A percentile compares a stretch with the other conserved stretches of the same genome.
phyloP scores from a whole-genome alignment of 2,888 invertebrate species.

The Hymenopus coronatus region DNA sequence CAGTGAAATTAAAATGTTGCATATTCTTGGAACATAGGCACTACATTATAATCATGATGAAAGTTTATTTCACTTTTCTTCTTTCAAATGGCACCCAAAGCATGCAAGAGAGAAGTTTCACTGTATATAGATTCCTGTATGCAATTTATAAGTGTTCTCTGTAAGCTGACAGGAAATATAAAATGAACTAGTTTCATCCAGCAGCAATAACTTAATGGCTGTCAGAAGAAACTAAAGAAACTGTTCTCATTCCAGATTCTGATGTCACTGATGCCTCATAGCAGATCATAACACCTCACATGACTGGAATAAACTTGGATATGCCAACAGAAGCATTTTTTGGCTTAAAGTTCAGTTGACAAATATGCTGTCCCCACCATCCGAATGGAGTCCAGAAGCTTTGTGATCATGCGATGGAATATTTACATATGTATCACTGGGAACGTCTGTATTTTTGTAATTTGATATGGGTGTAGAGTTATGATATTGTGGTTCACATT shows the following conservation, averaged over 20 bases:
- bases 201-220: neutral
- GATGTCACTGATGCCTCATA: neutral
- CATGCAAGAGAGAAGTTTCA: too few relatives aligned
- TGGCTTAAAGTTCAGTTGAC: neutral
- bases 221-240: neutral
- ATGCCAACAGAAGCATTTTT: neutral
- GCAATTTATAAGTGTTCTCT: neutral
- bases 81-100: too few relatives aligned
- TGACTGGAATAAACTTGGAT: neutral
- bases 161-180: neutral
- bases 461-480: conserved; percentile 14
- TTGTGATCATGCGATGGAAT: conserved; percentile 14
- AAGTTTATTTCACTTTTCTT: too few relatives aligned
- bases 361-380: conserved; percentile 18
- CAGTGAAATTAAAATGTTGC: too few relatives aligned
- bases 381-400: conserved; percentile 21
- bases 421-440: conserved; percentile 18
- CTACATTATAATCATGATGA: too few relatives aligned
- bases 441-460: conserved; percentile 13
- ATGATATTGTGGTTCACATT: neutral
- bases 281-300: neutral
- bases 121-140: neutral
- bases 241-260: neutral
- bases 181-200: neutral
- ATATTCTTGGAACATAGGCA: too few relatives aligned